phyloP scores from a whole-genome alignment of 2,113 vertebrate species.

The Macaca mulatta region DNA sequence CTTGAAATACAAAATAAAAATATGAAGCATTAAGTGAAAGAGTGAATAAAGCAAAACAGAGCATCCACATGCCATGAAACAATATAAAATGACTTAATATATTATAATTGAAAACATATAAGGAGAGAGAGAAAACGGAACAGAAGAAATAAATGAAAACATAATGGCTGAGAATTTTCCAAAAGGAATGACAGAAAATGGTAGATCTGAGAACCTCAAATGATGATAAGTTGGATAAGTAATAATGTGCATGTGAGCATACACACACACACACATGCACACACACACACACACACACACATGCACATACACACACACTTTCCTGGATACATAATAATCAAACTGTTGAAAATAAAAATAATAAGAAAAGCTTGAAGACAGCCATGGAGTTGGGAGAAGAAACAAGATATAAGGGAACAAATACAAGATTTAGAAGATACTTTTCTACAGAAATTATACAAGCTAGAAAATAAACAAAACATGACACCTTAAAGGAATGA shows the following conservation, averaged over 20 bases:
- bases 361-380: not conserved
- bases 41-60: not conserved
- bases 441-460: not conserved
- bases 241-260: not conserved
- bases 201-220: not conserved
- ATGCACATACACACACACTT: not conserved
- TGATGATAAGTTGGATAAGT: not conserved
- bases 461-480: not conserved
- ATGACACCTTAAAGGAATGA: not conserved
- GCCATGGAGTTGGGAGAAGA: not conserved
- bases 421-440: not conserved
- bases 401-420: not conserved
- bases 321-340: not conserved
- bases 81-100: not conserved
- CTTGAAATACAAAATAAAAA: not conserved
- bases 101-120: not conserved
- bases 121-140: not conserved
- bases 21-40: not conserved
- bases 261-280: not conserved
- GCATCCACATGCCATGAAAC: not conserved
- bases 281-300: not conserved
- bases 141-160: not conserved
- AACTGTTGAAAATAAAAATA: not conserved
- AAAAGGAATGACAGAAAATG: not conserved
- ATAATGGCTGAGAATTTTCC: not conserved